phyloP scores from a whole-genome alignment of 2,888 invertebrate species.

The Monopis laevigella region DNA sequence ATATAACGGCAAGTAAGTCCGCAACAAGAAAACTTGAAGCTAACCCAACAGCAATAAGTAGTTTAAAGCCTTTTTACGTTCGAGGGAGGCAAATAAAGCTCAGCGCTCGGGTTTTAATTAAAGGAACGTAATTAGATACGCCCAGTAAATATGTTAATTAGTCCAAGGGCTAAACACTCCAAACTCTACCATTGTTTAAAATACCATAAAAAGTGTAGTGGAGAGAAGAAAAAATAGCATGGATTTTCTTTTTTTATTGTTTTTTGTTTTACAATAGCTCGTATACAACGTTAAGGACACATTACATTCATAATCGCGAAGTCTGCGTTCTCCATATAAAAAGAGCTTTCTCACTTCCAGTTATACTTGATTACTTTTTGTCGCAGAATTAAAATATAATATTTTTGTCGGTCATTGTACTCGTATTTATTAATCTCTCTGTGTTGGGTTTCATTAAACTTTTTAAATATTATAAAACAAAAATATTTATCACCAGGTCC shows the following conservation, averaged over 20 bases:
- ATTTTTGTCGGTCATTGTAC: too few relatives aligned
- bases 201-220: slow-evolving; percentile 40
- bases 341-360: too few relatives aligned
- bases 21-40: too few relatives aligned
- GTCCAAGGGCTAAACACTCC: slow-evolving; percentile 56
- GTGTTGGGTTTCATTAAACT: too few relatives aligned
- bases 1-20: not conserved
- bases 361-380: too few relatives aligned
- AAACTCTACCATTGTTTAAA: slow-evolving; percentile 55
- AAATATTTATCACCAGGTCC: too few relatives aligned
- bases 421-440: too few relatives aligned
- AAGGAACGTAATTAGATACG: slow-evolving; percentile 57
- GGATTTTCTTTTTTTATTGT: slow-evolving; percentile 16
- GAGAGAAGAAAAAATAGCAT: slow-evolving; percentile 26
- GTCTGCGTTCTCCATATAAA: too few relatives aligned
- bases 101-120: slow-evolving; percentile 53
- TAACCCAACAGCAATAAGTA: slow-evolving; percentile 9
- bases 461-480: too few relatives aligned
- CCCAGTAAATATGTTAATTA: slow-evolving; percentile 59
- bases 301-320: too few relatives aligned
- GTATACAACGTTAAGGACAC: too few relatives aligned
- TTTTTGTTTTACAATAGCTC: not conserved
- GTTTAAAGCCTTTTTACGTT: slow-evolving; percentile 15
- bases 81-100: slow-evolving; percentile 50
- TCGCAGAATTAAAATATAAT: too few relatives aligned